Evolutionary conservation across 2,113 vertebrate species (phyloP).

Genomic region (Castor canadensis): DNA sequence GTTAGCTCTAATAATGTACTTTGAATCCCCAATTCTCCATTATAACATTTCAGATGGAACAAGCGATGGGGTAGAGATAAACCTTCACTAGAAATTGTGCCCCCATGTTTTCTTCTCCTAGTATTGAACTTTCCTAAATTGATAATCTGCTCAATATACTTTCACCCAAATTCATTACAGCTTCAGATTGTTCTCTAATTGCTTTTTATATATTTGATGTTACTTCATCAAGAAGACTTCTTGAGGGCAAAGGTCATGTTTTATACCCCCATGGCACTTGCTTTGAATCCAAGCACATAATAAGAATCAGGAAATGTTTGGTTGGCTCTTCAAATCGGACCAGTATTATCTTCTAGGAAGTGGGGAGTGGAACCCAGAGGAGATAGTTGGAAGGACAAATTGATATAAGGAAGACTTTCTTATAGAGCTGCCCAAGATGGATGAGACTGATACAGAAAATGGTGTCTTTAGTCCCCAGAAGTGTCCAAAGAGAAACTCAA

Average conservation of each 20-base stretch:
- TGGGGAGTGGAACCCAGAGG: background rate
- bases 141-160: slow-evolving; percentile 36
- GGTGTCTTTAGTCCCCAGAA: background rate
- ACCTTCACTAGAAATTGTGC: background rate
- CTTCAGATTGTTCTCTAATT: slow-evolving; percentile 44
- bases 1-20: slow-evolving; percentile 67
- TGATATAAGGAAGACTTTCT: background rate
- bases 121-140: slow-evolving; percentile 34
- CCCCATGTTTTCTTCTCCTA: background rate
- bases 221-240: slow-evolving; percentile 10
- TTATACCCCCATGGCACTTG: background rate
- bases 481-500: background rate
- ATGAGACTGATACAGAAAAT: background rate
- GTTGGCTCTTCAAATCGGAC: background rate
- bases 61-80: slow-evolving; percentile 42
- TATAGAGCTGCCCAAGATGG: background rate
- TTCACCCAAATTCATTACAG: slow-evolving; percentile 10
- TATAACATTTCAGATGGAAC: slow-evolving; percentile 60
- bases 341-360: background rate
- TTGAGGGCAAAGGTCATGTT: slow-evolving; percentile 15
- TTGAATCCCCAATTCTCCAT: slow-evolving; percentile 44
- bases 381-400: background rate
- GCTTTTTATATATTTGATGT: slow-evolving; percentile 27
- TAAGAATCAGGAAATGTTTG: background rate
- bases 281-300: background rate